Conservation (phyloP, 2,888 invertebrate genomes). For the Drosophila yooni region DNA sequence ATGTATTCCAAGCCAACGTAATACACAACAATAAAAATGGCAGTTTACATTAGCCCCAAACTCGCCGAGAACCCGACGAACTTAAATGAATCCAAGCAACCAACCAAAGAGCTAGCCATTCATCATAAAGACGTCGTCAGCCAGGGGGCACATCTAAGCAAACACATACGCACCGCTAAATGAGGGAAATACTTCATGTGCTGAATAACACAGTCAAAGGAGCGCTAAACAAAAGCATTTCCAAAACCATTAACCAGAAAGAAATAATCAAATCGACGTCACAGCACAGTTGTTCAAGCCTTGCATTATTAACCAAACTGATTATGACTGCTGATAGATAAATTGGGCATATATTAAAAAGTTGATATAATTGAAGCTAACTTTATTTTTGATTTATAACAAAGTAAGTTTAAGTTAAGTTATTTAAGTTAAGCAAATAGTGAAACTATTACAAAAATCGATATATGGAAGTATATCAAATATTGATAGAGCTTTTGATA, state of each 20-base stretch:
- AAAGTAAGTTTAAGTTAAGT: not conserved
- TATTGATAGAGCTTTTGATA: not conserved
- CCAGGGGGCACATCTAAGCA: conserved; percentile 22
- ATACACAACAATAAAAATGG: conserved; percentile 47
- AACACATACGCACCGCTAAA: conserved; percentile 16
- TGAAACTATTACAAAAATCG: not conserved
- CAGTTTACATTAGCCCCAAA: conserved; percentile 64
- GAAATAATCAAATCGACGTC: conserved; percentile 28
- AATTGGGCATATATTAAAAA: conserved; percentile 3
- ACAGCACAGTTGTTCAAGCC: conserved; percentile 16
- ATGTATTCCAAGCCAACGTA: conserved; percentile 19
- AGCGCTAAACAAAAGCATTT: conserved; percentile 52
- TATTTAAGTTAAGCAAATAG: not conserved
- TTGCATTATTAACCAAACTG: conserved; percentile 22
- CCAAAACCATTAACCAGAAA: conserved; percentile 39
- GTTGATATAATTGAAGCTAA: not conserved
- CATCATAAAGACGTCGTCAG: conserved; percentile 42
- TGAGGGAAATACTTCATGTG: conserved; percentile 20
- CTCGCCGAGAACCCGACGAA: conserved; percentile 12
- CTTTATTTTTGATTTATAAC: not conserved
- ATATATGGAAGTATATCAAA: not conserved
- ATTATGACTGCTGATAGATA: conserved; percentile 8
- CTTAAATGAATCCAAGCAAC: conserved; percentile 12
- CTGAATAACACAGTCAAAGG: conserved; percentile 44
- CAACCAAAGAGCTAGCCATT: conserved; percentile 32